A percentile compares a stretch with the other conserved stretches of the same genome.
Conservation (phyloP, 2,113 vertebrate genomes). For the Apteryx owenii region DNA sequence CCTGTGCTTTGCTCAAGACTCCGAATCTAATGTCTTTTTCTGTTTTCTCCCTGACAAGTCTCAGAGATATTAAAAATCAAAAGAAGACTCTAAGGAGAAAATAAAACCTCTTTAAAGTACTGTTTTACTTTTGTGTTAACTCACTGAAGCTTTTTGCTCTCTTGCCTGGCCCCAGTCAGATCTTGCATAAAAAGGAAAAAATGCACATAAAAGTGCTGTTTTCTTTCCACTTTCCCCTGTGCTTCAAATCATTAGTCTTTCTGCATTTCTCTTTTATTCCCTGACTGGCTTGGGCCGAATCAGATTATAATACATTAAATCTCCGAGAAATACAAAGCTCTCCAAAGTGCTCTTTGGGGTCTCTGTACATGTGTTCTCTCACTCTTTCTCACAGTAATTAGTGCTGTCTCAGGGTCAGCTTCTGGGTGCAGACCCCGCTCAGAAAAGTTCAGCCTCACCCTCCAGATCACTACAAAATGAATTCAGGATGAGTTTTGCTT, state of each 20-base stretch:
- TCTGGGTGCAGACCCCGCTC: not conserved
- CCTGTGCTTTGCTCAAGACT: slow-evolving; percentile 56
- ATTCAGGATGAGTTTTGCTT: not conserved
- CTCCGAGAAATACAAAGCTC: slow-evolving; percentile 69
- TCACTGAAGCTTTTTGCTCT: slow-evolving; percentile 60
- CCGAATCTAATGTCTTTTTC: slow-evolving; percentile 44
- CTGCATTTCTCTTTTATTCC: slow-evolving; percentile 72
- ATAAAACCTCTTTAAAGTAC: slow-evolving; percentile 64
- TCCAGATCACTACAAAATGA: not conserved
- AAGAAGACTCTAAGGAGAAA: slow-evolving; percentile 64
- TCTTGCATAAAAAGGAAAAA: slow-evolving; percentile 52
- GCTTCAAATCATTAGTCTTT: slow-evolving; percentile 68
- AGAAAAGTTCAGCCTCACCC: not conserved
- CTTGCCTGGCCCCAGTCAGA: slow-evolving; percentile 54
- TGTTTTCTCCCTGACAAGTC: slow-evolving; percentile 65
- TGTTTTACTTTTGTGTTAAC: slow-evolving; percentile 51
- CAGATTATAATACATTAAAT: slow-evolving; percentile 74
- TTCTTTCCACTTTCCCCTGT: slow-evolving; percentile 40
- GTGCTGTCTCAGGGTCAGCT: slow-evolving; percentile 37
- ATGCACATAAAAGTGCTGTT: slow-evolving; percentile 54
- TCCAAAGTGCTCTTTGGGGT: slow-evolving; percentile 63
- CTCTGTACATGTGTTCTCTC: not conserved
- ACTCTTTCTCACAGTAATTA: slow-evolving; percentile 28
- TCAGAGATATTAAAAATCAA: slow-evolving; percentile 71
- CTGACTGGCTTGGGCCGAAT: slow-evolving; percentile 65